Base-by-base conservation (phyloP, 2,888 invertebrate species). In the Pseudoips prasinana region DNA sequence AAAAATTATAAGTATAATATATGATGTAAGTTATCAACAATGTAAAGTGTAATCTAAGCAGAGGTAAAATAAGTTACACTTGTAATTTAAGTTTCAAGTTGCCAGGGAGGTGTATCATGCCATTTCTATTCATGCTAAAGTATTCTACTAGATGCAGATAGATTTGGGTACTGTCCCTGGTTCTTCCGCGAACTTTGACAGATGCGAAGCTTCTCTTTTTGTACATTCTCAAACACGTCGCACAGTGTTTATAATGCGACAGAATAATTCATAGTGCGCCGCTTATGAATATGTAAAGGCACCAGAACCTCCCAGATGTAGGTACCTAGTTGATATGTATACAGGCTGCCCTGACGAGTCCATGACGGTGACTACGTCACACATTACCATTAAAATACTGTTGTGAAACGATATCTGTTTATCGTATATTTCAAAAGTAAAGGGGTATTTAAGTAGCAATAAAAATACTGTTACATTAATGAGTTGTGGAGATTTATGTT, bases 241-340 rank as follows among this genome's bases (percentile, higher is more conserved):
- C 46, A 46, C 43, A 50, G 46, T 45, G n/a, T 59, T 57, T 58
- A 58, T 69, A 68, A 69, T 69, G 55, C 46, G 52, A 42, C 46
- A 25, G 67, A 68, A 70, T 70, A 59, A 69, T 70, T 69, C 69
- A 70, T 69, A 46, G 58, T 43, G 53, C 39, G 52, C 56, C 43
- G 36, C 41, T 39, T 51, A 62, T 61, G 63, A 63, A 65, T 64
- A 65, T 61, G 55, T 53, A 59, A 50, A 38, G 38, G 41, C 51
- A 46, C 46, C 51, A 34, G 35, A 32, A 29, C 17, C 33, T 36
- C 27, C 8, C 24, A 7, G 7, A 14, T 5, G 3, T 14, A 22
- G 34, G 14, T 22, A 10, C 26, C 22, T 19, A 28, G 19, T n/a
- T n/a, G n/a, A n/a, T 14, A 10, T 29, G 1, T 18, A 23, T 38